These are phyloP conservation scores for Scomber japonicus DNA, from an alignment of 2,113 vertebrate genomes.

Conservation along the genomic window DNA sequence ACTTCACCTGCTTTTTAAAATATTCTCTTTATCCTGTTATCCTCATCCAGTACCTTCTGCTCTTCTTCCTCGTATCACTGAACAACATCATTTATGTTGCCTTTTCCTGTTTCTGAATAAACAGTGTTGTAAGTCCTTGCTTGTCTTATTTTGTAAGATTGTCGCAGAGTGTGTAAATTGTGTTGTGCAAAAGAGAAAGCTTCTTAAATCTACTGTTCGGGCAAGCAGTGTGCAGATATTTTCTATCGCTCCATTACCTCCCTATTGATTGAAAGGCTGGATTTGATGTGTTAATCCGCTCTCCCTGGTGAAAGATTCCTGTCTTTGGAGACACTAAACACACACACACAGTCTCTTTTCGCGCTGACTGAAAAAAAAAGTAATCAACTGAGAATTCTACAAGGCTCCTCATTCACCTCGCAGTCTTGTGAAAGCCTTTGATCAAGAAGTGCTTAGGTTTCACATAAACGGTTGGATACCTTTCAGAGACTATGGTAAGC, in stretches of 20 bases:
- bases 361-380: slow-evolving; percentile 32
- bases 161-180: slow-evolving; percentile 18
- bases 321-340: slow-evolving; percentile 67
- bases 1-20: no score
- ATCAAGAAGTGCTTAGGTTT: slow-evolving; percentile 82
- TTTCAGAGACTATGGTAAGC: slow-evolving; percentile 79
- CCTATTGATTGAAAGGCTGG: slow-evolving; percentile 76
- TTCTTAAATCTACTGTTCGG: slow-evolving; percentile 32
- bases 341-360: slow-evolving; percentile 12
- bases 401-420: slow-evolving; percentile 72
- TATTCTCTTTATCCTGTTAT: no score
- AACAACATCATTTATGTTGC: background rate
- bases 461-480: slow-evolving; percentile 79
- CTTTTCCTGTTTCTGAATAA: background rate
- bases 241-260: slow-evolving; percentile 74
- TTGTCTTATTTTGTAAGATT: slow-evolving; percentile 16
- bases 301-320: slow-evolving; percentile 71
- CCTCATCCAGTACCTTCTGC: no score
- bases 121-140: background rate
- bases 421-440: slow-evolving; percentile 78
- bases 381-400: slow-evolving; percentile 74
- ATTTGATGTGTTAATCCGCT: slow-evolving; percentile 79
- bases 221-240: slow-evolving; percentile 43
- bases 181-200: slow-evolving; percentile 19
- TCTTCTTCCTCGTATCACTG: background rate